Percentiles rank a stretch among this genome's conserved stretches.
These are phyloP conservation scores for Glandiceps talaboti DNA, from an alignment of 53 echinoderm and acorn worm species.

Conservation along the genomic window DNA sequence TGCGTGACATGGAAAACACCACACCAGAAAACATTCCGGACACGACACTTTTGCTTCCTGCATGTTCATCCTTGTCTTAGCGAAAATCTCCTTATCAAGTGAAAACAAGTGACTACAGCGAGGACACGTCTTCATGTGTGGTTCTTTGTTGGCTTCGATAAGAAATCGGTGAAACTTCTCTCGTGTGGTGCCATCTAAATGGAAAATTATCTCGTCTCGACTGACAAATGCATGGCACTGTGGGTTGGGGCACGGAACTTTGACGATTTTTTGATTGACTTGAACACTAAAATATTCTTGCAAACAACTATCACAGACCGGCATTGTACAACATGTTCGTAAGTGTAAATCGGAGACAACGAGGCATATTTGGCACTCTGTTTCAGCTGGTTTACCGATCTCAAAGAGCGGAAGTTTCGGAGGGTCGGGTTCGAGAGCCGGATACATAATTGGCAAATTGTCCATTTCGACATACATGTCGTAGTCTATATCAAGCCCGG, in stretches of 20 bases:
- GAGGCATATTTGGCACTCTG: constrained; percentile 28
- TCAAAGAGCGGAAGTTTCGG: constrained; percentile 1
- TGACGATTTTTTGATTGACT: constrained; percentile 23
- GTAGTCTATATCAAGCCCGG: background rate
- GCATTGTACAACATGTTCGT: constrained; percentile 27
- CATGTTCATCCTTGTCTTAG: constrained; percentile 9
- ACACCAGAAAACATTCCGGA: constrained; percentile 23
- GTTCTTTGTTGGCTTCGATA: constrained; percentile 33
- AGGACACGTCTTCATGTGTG: constrained; percentile 42
- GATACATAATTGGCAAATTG: background rate
- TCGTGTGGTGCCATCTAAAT: constrained; percentile 12
- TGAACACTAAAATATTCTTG: constrained; percentile 26
- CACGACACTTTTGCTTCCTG: constrained; percentile 20
- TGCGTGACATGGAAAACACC: constrained; percentile 59
- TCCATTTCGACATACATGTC: background rate
- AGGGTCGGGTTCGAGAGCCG: background rate
- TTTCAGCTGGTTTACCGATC: background rate
- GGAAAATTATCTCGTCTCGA: constrained; percentile 30
- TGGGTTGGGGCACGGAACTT: constrained; percentile 34
- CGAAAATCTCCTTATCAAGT: constrained; percentile 20
- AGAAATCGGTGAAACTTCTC: constrained; percentile 35
- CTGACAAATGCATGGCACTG: constrained; percentile 26
- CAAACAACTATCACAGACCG: constrained; percentile 28
- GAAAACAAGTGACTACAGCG: constrained; percentile 27
- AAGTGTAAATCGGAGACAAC: background rate